A percentile compares a stretch with the other conserved stretches of the same genome.
Evolutionary conservation across 2,888 invertebrate genomes (phyloP).

Genomic region (Cataglyphis rosenhaueri): DNA sequence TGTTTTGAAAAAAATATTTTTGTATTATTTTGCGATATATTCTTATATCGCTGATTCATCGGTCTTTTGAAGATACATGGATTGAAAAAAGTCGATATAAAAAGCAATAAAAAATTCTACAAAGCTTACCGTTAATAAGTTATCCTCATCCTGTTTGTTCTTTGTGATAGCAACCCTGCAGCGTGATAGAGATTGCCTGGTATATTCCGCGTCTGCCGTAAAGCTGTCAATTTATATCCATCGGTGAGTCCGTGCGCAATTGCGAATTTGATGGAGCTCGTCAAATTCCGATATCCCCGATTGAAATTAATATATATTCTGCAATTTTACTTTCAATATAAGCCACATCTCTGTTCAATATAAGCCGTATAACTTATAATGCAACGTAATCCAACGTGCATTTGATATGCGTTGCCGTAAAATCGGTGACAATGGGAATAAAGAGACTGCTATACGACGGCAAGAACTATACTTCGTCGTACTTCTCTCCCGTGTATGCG

Average conservation of each 20-base stretch:
- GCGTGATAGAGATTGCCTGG: constrained; percentile 33
- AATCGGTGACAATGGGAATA: not conserved
- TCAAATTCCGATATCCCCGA: constrained; percentile 25
- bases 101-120: constrained; percentile 25
- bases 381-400: constrained; percentile 16
- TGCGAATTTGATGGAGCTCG: constrained; percentile 41
- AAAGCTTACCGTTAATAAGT: constrained; percentile 47
- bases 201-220: constrained; percentile 18
- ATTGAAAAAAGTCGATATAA: constrained; percentile 7
- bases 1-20: not conserved
- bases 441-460: not conserved
- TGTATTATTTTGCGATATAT: not conserved
- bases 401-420: not conserved
- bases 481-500: not conserved
- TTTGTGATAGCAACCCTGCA: constrained; percentile 17
- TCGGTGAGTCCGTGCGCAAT: not conserved
- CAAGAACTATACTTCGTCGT: not conserved
- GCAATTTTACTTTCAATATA: constrained; percentile 9
- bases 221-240: constrained; percentile 48
- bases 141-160: constrained; percentile 37
- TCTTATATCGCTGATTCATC: not conserved
- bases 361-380: not conserved
- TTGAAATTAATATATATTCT: constrained; percentile 51
- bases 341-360: not conserved
- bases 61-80: not conserved